These are phyloP conservation scores for Ptychobarbus kaznakovi DNA, from an alignment of 2,797 vertebrate species.

Conservation along the genomic window DNA sequence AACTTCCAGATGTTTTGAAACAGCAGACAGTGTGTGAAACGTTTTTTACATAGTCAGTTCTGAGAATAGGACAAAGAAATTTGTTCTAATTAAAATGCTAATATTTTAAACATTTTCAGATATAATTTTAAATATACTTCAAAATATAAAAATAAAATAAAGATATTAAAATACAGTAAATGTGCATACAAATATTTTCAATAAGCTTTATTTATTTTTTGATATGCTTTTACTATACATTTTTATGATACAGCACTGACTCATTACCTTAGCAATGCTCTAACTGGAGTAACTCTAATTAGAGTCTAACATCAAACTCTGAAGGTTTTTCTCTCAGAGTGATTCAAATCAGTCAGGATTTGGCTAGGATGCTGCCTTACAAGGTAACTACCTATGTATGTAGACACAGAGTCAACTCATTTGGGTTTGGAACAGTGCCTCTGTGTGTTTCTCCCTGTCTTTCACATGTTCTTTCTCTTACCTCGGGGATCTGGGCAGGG, in stretches of 20 bases:
- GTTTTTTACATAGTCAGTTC: not conserved
- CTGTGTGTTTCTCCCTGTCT: slow-evolving; percentile 8
- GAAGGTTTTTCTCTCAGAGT: too few species aligned
- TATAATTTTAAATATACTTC: not conserved
- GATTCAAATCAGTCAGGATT: not conserved
- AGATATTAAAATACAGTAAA: not conserved
- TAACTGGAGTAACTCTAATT: too few species aligned
- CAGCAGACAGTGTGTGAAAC: too few species aligned
- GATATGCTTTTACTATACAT: not conserved
- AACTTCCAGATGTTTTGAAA: not conserved
- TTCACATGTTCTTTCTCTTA: slow-evolving; percentile 63
- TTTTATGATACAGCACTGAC: not conserved
- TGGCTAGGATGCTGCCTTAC: not conserved
- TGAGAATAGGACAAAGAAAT: not conserved
- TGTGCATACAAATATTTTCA: not conserved
- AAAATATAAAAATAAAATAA: not conserved
- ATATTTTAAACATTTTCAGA: not conserved
- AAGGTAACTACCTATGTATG: not conserved
- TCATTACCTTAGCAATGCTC: not conserved
- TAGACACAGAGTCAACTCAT: not conserved
- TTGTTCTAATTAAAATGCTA: not conserved
- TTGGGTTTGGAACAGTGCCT: not conserved
- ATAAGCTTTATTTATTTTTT: not conserved
- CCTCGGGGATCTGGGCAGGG: slow-evolving; percentile 81
- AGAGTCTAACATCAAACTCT: too few species aligned